Evolutionary conservation across 2,797 vertebrate genomes (phyloP), one percentile per base, ranked within the genome.

Genomic region (Sebastes iracundus): DNA sequence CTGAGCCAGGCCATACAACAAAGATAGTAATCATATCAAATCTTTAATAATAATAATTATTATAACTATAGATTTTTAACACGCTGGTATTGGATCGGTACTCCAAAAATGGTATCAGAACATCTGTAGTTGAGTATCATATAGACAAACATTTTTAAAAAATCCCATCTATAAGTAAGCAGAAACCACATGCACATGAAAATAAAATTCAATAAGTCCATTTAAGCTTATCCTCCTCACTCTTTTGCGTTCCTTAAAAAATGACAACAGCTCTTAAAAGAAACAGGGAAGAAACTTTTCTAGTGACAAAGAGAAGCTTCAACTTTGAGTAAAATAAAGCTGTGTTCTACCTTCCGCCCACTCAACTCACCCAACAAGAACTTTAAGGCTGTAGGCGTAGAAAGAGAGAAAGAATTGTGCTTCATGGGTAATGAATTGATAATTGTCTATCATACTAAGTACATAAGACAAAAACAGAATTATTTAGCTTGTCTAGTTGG

Each of bases 361-460:
- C 88, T 86, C 86, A 22, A 67, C 66, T 87, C 82, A 84, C 77
- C 78, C 87, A 62, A 75, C 49, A 16, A 77, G 75, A 89, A 82
- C 83, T 88, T 85, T 71, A 61, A 75, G 75, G 83, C 83, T 82
- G 90, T 87, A 49, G 85, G 85, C 68, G 79, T 79, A 58, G 25
- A 61, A 12, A 58, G 66, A 78, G 67, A 84, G 46, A 84, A 73
- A 61, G 77, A 85, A 58, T 56, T 76, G 62, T 63, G 73, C 80
- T 87, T 87, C 82, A 82, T 79, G 72, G 69, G 49, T 84, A 90
- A 90, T 89, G 79, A 85, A 89, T 35, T 90, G 87, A 88, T 92
- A 88, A 92, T 92, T 85, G 78, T 75, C 78, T 76, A 81, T 90
- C 85, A 72, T 80, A 83, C 80, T 88, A 87, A 88, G 71, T 33